Evolutionary conservation across 2,113 vertebrate species (phyloP).

Genomic region (Sakesphorus luctuosus): DNA sequence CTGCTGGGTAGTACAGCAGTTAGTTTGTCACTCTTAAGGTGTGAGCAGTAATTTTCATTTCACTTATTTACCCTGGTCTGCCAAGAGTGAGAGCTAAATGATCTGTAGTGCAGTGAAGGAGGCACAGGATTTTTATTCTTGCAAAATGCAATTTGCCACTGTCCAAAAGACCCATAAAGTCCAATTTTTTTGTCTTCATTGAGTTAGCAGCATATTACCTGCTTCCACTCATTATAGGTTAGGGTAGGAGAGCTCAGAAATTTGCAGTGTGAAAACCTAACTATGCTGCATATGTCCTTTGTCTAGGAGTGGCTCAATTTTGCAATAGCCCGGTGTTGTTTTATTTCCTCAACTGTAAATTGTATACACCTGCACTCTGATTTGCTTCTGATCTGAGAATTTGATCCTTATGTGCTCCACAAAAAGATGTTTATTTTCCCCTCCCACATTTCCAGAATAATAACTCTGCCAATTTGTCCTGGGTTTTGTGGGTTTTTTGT

Average conservation of each 20-base stretch:
- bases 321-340: neutral
- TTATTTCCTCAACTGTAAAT: slow-evolving; percentile 27
- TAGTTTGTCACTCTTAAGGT: neutral
- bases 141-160: neutral
- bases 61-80: neutral
- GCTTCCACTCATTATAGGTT: neutral
- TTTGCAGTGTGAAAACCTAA: neutral
- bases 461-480: neutral
- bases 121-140: neutral
- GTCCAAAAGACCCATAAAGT: neutral
- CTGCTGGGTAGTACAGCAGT: neutral
- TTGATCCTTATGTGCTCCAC: neutral
- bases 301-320: neutral
- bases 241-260: neutral
- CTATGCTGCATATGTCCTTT: neutral
- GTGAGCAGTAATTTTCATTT: neutral
- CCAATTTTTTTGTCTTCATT: neutral
- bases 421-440: slow-evolving; percentile 39
- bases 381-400: slow-evolving; percentile 36
- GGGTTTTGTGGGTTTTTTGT: neutral
- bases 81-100: neutral
- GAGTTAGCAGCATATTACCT: neutral
- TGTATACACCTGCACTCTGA: slow-evolving; percentile 6
- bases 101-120: neutral
- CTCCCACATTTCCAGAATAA: slow-evolving; percentile 39